Conservation (phyloP, 2,797 vertebrate genomes). For the Fistularia tabacaria region DNA sequence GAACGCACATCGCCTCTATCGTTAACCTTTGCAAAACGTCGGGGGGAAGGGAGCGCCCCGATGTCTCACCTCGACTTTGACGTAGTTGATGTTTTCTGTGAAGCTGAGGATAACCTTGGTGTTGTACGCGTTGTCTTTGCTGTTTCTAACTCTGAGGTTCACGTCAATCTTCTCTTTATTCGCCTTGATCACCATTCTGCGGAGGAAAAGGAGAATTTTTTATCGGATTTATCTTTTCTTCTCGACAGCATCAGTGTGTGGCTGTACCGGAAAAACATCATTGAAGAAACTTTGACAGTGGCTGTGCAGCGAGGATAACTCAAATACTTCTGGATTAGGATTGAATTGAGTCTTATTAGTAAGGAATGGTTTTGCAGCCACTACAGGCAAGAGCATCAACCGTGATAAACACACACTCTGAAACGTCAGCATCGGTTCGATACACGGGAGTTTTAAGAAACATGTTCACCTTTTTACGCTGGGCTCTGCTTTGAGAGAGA, state of each 20-base stretch:
- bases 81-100: constrained; percentile 89
- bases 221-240: too few relatives aligned
- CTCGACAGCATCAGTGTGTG: too few relatives aligned
- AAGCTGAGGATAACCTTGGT: constrained; percentile 83
- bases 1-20: not conserved
- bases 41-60: too few relatives aligned
- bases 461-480: constrained; percentile 70
- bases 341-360: not conserved
- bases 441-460: too few relatives aligned
- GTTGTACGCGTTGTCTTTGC: constrained; percentile 91
- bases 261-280: too few relatives aligned
- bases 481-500: constrained; percentile 76
- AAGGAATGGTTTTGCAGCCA: not conserved
- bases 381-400: too few relatives aligned
- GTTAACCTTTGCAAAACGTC: not conserved
- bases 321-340: too few relatives aligned
- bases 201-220: not conserved
- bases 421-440: too few relatives aligned
- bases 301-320: too few relatives aligned
- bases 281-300: too few relatives aligned
- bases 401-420: too few relatives aligned
- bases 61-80: constrained; percentile 85
- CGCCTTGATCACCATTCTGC: constrained; percentile 77
- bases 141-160: constrained; percentile 79
- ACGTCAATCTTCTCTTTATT: constrained; percentile 83